A percentile compares a stretch with the other conserved stretches of the same genome.
These are phyloP conservation scores for Meloe dianella DNA, from an alignment of 2,888 invertebrate species.

Conservation along the genomic window DNA sequence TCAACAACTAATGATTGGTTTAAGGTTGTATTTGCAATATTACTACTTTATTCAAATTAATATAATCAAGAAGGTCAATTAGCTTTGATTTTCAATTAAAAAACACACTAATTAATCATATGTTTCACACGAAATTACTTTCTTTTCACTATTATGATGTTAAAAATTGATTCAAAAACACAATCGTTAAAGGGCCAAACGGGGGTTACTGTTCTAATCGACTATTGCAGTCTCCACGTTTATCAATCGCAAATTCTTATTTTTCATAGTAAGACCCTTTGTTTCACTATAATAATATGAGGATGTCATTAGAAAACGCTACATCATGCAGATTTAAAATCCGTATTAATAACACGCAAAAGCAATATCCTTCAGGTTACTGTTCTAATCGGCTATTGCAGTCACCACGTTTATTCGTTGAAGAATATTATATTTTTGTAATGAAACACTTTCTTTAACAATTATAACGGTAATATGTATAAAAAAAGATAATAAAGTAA, in stretches of 20 bases:
- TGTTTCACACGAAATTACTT: too few species aligned
- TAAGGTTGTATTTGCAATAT: too few species aligned
- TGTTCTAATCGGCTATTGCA: neutral
- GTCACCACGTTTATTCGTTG: neutral
- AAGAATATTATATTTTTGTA: neutral
- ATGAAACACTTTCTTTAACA: neutral
- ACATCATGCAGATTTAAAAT: too few species aligned
- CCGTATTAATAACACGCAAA: neutral
- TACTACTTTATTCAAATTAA: too few species aligned
- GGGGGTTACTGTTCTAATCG: neutral
- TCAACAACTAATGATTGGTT: too few species aligned
- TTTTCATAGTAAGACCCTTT: neutral
- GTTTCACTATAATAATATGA: neutral
- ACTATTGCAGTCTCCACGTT: neutral
- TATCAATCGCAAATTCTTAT: neutral
- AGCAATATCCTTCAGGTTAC: neutral
- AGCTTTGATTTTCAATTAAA: too few species aligned
- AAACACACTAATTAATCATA: neutral
- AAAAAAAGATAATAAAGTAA: too few species aligned
- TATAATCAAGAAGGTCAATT: too few species aligned
- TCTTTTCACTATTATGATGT: too few species aligned
- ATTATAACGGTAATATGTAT: neutral
- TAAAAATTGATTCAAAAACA: too few species aligned
- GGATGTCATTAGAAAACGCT: too few species aligned
- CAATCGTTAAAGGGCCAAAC: neutral